Evolutionary conservation across 2,888 invertebrate species (phyloP).

Genomic region (Troides oblongomaculatus): DNA sequence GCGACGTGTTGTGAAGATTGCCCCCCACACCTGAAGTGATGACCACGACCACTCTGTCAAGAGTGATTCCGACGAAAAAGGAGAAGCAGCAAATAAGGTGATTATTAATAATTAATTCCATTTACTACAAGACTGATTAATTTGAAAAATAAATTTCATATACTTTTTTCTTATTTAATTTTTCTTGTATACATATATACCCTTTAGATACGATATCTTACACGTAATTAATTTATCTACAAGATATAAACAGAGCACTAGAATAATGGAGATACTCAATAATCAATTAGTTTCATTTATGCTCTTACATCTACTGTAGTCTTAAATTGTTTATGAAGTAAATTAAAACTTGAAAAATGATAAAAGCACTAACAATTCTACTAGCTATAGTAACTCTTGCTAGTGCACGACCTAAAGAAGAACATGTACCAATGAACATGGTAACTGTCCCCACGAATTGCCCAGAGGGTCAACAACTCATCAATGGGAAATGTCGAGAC

Average conservation of each 20-base stretch:
- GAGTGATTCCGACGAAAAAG: no score
- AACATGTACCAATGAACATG: constrained; percentile 28
- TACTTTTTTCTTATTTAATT: constrained; percentile 9
- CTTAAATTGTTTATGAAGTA: constrained; percentile 7
- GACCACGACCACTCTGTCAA: no score
- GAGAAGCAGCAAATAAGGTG: no score
- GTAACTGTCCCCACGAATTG: constrained; percentile 38
- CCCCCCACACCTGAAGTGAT: no score
- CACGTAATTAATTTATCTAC: constrained; percentile 26
- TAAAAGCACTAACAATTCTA: constrained; percentile 22
- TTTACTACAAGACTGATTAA: no score
- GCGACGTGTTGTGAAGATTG: no score
- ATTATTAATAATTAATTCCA: no score
- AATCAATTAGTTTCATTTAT: constrained; percentile 19
- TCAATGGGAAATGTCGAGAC: constrained; percentile 37
- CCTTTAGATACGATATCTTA: constrained; percentile 23
- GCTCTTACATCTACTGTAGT: constrained; percentile 4
- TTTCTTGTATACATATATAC: constrained; percentile 1
- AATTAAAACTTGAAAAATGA: constrained; percentile 13
- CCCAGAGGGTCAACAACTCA: constrained; percentile 33
- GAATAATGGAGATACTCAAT: constrained; percentile 5
- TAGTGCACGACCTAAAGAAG: constrained; percentile 29
- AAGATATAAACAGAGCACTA: constrained; percentile 20
- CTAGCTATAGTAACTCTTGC: constrained; percentile 33
- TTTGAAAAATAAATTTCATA: background rate